Conservation (phyloP, 2,797 vertebrate genomes). For the Chlorospingus semifuscus region DNA sequence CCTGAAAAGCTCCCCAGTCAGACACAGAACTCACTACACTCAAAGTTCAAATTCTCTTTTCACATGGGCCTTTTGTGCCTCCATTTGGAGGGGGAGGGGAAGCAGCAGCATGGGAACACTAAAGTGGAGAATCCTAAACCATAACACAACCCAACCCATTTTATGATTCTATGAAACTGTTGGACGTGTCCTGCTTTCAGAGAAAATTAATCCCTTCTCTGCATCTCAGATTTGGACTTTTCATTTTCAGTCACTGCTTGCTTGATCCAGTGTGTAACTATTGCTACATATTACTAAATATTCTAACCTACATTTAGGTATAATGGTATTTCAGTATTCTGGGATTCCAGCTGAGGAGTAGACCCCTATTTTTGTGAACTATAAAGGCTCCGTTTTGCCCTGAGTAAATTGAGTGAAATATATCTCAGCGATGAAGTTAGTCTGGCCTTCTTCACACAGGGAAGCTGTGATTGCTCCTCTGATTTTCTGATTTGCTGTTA, state of each 20-base stretch:
- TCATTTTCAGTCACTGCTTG: neutral
- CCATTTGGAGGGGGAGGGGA: neutral
- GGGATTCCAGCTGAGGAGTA: neutral
- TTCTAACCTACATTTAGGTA: neutral
- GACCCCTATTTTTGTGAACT: neutral
- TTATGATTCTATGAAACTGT: neutral
- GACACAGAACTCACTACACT: neutral
- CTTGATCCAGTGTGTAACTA: neutral
- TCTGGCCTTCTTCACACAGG: neutral
- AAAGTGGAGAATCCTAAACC: neutral
- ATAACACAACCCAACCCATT: neutral
- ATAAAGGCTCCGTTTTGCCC: neutral
- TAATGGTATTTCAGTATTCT: neutral
- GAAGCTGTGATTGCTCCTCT: neutral
- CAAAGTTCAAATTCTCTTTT: neutral
- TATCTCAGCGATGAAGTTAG: neutral
- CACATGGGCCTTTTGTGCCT: neutral
- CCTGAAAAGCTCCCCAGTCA: neutral
- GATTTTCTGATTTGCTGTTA: neutral
- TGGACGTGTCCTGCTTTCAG: neutral
- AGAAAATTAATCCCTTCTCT: neutral
- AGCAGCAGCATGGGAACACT: neutral
- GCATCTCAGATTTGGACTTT: neutral
- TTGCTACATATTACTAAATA: neutral
- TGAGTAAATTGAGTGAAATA: neutral